A percentile compares a stretch with the other conserved stretches of the same genome.
phyloP scores from a whole-genome alignment of 2,797 vertebrate genomes.

The Channallabes apus region DNA sequence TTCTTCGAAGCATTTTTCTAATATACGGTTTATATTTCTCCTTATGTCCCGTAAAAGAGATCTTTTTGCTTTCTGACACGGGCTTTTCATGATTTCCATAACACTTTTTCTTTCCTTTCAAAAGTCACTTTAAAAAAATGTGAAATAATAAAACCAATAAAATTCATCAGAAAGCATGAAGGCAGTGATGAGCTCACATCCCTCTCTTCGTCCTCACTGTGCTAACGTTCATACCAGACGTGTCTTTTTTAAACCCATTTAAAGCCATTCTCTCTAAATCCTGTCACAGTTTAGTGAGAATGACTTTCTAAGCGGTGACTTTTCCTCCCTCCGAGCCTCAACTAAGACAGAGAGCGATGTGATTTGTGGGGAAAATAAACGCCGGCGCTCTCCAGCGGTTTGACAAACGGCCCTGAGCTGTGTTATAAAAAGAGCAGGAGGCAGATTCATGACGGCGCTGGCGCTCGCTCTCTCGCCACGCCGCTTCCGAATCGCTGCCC shows the following conservation, averaged over 20 bases:
- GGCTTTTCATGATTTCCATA: neutral
- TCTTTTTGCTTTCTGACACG: neutral
- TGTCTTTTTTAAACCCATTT: slow-evolving; percentile 18
- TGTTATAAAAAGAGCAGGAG: slow-evolving; percentile 52
- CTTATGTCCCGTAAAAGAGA: neutral
- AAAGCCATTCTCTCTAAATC: slow-evolving; percentile 16
- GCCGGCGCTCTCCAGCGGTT: slow-evolving; percentile 50
- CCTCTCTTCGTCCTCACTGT: neutral
- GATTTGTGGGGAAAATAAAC: slow-evolving; percentile 53
- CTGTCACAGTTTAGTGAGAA: slow-evolving; percentile 20
- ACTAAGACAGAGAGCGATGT: slow-evolving; percentile 38
- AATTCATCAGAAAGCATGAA: neutral
- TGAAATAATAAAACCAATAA: neutral
- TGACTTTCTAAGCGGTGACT: neutral
- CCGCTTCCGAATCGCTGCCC: slow-evolving; percentile 50
- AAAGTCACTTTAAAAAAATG: neutral
- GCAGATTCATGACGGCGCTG: slow-evolving; percentile 59
- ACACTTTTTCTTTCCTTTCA: neutral
- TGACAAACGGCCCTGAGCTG: slow-evolving; percentile 66
- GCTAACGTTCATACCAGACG: neutral
- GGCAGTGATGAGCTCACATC: neutral
- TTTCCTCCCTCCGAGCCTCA: neutral
- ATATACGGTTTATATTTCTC: neutral
- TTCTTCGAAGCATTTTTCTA: neutral
- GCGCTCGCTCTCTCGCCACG: slow-evolving; percentile 45